phyloP scores from a whole-genome alignment of 2,888 invertebrate genomes.

The Lasioglossum pauxillum region DNA sequence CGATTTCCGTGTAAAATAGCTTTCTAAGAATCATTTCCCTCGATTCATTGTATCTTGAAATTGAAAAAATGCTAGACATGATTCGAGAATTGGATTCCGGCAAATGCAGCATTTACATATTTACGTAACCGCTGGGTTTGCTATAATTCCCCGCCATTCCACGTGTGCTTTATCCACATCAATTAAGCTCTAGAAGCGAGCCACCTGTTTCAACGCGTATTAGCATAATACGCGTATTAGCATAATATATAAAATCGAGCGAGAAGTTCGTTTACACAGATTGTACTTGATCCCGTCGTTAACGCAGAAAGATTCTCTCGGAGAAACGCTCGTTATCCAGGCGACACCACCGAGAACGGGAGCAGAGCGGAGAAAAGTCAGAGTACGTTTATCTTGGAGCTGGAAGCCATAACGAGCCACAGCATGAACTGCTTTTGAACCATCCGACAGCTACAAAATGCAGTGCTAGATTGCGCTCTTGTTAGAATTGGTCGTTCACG shows the following conservation, averaged over 20 bases:
- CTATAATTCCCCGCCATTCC: neutral
- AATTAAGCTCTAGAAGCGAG: neutral
- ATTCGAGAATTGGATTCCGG: neutral
- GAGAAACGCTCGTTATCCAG: neutral
- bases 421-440: neutral
- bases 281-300: constrained; percentile 5
- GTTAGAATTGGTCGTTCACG: neutral
- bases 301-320: constrained; percentile 12
- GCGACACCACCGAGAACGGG: constrained; percentile 10
- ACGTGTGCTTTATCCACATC: neutral
- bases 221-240: neutral
- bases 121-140: neutral
- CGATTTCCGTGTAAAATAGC: neutral
- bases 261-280: neutral
- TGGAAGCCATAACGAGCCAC: neutral
- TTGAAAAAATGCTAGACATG: neutral
- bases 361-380: constrained; percentile 21
- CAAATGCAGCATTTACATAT: neutral
- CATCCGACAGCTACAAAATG: neutral
- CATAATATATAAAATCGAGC: neutral
- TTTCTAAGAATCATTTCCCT: neutral
- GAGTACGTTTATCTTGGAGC: neutral
- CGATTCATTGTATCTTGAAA: neutral
- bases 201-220: neutral
- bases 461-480: neutral